Evolutionary conservation across 2,888 invertebrate genomes (phyloP).

Genomic region (Archips xylosteana): DNA sequence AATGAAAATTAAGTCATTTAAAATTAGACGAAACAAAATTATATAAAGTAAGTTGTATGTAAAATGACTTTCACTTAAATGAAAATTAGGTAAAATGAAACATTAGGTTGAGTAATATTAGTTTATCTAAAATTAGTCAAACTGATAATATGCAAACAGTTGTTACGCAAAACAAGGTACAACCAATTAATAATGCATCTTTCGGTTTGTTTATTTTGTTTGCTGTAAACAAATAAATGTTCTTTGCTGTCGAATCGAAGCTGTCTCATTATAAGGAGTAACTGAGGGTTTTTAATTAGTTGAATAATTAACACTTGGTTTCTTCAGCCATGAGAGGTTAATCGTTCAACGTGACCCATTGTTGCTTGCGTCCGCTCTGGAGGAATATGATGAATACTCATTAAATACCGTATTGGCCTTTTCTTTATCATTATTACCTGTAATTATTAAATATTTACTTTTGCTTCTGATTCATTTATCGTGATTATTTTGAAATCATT

Average conservation of each 20-base stretch:
- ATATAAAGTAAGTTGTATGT: too few relatives aligned
- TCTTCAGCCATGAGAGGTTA: conserved; percentile 20
- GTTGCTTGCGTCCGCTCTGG: conserved; percentile 11
- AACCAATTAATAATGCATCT: too few relatives aligned
- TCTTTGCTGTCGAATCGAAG: neutral
- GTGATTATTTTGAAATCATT: too few relatives aligned
- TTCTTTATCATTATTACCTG: neutral
- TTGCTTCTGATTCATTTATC: neutral
- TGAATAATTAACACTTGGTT: conserved; percentile 34
- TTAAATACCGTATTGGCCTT: conserved; percentile 7
- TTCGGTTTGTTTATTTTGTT: neutral
- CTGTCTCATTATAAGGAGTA: conserved; percentile 20
- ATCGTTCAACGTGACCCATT: conserved; percentile 5
- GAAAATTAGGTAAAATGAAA: too few relatives aligned
- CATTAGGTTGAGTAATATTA: too few relatives aligned
- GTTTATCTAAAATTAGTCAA: too few relatives aligned
- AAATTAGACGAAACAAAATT: too few relatives aligned
- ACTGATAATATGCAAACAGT: too few relatives aligned
- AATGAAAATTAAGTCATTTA: too few relatives aligned
- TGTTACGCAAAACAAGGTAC: too few relatives aligned
- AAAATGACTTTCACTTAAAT: too few relatives aligned
- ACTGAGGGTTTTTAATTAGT: conserved; percentile 16
- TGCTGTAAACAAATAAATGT: neutral
- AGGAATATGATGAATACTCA: conserved; percentile 32
- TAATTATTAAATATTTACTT: neutral